Base-by-base conservation (phyloP, 92 coral and sea anemone species). In the Plumapathes pennacea region DNA sequence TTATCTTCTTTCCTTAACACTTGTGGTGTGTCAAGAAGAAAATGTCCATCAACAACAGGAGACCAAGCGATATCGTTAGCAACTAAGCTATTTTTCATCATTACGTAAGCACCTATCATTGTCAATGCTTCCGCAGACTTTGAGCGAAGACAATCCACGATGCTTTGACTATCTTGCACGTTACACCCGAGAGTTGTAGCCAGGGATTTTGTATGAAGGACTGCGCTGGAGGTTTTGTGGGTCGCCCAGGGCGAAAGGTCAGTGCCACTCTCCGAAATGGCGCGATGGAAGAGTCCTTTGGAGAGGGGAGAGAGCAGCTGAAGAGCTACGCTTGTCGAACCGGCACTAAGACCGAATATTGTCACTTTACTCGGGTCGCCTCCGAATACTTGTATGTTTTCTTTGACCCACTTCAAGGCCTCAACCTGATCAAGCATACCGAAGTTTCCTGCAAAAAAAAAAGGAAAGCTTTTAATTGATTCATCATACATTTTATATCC, bases 161-260 rank as follows among this genome's bases (percentile, higher is more conserved):
- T 40, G 6, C 46, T 56, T 14, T 10, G 13, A 17, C 15, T 43
- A 15, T 31, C 32, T 20, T 41, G 25, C 29, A 40, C 38, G 21
- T 69, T 38, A 46, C 77, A 69, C 13, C 67, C 77, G 4, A 69
- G 67, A 11, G 22, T 34, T 23, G 46, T 32, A 4, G 77, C 77
- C 42, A 59, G 19, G 15, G 77, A 57, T 29, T 45, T 69, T 3
- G 77, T 43, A 15, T 17, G 29, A 24, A 21, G 34, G 11, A 57
- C 32, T 4, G 38, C 30, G 7, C 26, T 56, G 24, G 13, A 32
- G 6, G 46, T 56, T 48, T 20, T 38, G 22, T 54, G 48, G 32
- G 62, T 37, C 13, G 77, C 58, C 77, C 77, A 69, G 15, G 77
- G 64, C 5, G 67, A 30, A 14, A 69, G 51, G 46, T 54, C 77